phyloP scores from a whole-genome alignment of 2,797 vertebrate genomes.

The Centroberyx gerrardi region DNA sequence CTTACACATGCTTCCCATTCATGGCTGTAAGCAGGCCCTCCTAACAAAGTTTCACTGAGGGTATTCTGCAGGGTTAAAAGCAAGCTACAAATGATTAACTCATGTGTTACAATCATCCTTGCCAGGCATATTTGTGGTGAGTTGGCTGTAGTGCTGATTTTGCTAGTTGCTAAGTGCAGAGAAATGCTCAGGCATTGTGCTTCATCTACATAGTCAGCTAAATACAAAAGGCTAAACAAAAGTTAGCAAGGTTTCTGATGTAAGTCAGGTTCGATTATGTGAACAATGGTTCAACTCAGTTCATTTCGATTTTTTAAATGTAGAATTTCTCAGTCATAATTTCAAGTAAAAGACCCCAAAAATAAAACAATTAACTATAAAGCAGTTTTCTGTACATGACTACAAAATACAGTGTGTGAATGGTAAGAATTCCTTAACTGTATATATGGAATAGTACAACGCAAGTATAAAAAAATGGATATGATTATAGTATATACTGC shows the following conservation, averaged over 20 bases:
- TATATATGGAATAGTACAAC: not conserved
- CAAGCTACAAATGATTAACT: slow-evolving; percentile 39
- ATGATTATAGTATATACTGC: not conserved
- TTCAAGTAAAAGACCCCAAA: not conserved
- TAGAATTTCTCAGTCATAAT: slow-evolving; percentile 8
- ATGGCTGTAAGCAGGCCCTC: slow-evolving; percentile 25
- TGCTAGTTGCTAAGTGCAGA: slow-evolving; percentile 21
- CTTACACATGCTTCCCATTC: slow-evolving; percentile 64
- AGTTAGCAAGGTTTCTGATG: slow-evolving; percentile 64
- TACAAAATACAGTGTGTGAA: not conserved
- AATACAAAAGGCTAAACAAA: not conserved
- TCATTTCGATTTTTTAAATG: not conserved
- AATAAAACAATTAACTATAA: not conserved
- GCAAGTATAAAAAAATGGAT: not conserved
- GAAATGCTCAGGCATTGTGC: slow-evolving; percentile 44
- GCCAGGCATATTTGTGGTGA: slow-evolving; percentile 39
- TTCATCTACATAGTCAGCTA: slow-evolving; percentile 26
- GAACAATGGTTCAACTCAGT: slow-evolving; percentile 13
- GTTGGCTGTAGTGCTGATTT: slow-evolving; percentile 9
- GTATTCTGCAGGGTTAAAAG: slow-evolving; percentile 23
- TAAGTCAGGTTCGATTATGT: slow-evolving; percentile 29
- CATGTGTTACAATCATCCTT: slow-evolving; percentile 39
- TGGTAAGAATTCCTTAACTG: not conserved
- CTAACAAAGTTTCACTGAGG: not conserved
- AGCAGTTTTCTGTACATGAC: slow-evolving; percentile 1